Evolutionary conservation across 1,140 invertebrate genomes (phyloP), one percentile per base, ranked within the genome.

Genomic region (Ectropis grisescens): DNA sequence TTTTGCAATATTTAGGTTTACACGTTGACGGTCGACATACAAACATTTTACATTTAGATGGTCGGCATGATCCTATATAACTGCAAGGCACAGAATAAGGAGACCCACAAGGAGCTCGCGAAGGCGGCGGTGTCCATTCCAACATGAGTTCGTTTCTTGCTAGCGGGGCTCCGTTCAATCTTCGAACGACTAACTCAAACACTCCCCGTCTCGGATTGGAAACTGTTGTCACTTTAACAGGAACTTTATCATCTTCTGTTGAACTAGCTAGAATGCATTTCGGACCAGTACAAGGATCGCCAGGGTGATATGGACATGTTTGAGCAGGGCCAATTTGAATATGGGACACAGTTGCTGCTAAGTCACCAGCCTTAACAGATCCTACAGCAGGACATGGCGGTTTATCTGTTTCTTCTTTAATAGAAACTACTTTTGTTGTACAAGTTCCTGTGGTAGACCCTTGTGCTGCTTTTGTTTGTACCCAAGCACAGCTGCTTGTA

Each of bases 61-160:
- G 55, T 9, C 52, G 48, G 33, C 56, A 66, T 9, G 47, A 26
- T 4, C 29, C 32, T 16, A 56, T 33, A 8, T 43, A 13, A 13
- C 46, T 13, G 24, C 52, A 65, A 6, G 48, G 27, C 28, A 47
- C 31, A 2, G 57, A 33, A 42, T 51, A 70, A 2, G 58, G 47
- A 13, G 29, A 27, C n/a, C 33, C 34, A 34, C 69, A 71, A 3
- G 58, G 44, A n/a, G 56, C 42, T 2, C 56, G 52, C 5, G 37
- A 38, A 2, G 65, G 56, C n/a, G 75, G 72, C 12, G 71, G 75
- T 12, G 66, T 69, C 75, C 75, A 80, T 44, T 80, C 75, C 33
- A 80, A 37, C 61, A 78, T 67, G 10, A 80, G 43, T 47, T 80
- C 75, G 36, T 80, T 76, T 44, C 37, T 72, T 11, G 71, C 75